These are phyloP conservation scores for Drosophila meridiana DNA, from an alignment of 2,888 invertebrate species.

Conservation along the genomic window DNA sequence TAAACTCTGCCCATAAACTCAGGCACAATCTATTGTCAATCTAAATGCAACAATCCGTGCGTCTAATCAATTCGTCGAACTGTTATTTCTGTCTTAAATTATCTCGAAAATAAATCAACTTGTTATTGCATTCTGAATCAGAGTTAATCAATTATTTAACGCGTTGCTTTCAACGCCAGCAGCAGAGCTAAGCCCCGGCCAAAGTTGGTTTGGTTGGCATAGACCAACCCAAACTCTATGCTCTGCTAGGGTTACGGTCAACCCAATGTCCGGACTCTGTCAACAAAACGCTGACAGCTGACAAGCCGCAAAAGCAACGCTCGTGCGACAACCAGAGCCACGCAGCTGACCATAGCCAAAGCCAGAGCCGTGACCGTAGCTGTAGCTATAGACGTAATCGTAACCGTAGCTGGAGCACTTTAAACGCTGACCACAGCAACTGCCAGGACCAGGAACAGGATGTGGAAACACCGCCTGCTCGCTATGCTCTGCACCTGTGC, in stretches of 20 bases:
- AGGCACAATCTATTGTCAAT: neutral
- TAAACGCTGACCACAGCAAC: conserved; percentile 59
- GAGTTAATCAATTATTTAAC: conserved; percentile 65
- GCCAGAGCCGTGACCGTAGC: conserved; percentile 17
- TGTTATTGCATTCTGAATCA: conserved; percentile 63
- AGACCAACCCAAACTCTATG: neutral
- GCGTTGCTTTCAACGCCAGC: conserved; percentile 37
- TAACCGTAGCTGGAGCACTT: conserved; percentile 50
- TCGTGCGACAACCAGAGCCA: conserved; percentile 18
- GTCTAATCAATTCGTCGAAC: conserved; percentile 27
- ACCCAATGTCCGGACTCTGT: conserved; percentile 53
- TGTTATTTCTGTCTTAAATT: conserved; percentile 24
- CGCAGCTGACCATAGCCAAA: conserved; percentile 17
- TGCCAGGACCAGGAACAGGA: conserved; percentile 26
- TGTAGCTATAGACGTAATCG: conserved; percentile 18
- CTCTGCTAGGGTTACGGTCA: conserved; percentile 32
- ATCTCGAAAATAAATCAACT: conserved; percentile 67
- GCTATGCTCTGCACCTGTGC: conserved; percentile 13
- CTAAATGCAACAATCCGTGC: neutral
- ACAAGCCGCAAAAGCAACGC: conserved; percentile 66
- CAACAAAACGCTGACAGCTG: conserved; percentile 74
- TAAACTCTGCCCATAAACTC: neutral
- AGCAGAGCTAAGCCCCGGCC: conserved; percentile 6
- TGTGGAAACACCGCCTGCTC: conserved; percentile 7
- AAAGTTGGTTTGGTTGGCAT: neutral